These are phyloP conservation scores for Palythoa caribaeorum DNA, from an alignment of 92 coral and sea anemone species.

Conservation along the genomic window DNA sequence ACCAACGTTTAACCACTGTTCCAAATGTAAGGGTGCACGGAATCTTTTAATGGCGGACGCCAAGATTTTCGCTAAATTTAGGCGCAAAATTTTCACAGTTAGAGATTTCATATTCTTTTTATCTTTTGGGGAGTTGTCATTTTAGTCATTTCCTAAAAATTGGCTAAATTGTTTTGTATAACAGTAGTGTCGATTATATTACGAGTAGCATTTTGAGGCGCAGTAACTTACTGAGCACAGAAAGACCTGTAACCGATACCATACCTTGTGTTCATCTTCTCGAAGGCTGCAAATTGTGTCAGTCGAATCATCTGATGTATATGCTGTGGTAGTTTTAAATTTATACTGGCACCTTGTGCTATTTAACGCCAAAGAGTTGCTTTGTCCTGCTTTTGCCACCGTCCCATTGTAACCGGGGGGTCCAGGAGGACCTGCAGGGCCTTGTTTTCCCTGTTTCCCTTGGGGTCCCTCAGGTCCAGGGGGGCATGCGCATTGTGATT, in stretches of 20 bases:
- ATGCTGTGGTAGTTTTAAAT: not conserved
- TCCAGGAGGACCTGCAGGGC: slow-evolving; percentile 55
- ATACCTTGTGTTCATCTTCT: slow-evolving; percentile 18
- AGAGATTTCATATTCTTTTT: no score
- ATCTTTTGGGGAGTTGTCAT: no score
- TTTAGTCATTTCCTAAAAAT: no score
- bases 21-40: no score
- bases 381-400: not conserved
- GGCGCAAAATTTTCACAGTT: no score
- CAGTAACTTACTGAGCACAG: no score
- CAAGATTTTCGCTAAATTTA: no score
- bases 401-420: slow-evolving; percentile 32
- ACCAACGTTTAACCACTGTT: no score
- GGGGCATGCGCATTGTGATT: slow-evolving; percentile 3
- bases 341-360: slow-evolving; percentile 32
- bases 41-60: no score
- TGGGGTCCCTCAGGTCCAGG: slow-evolving; percentile 56
- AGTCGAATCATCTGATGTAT: slow-evolving; percentile 7
- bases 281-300: slow-evolving; percentile 2
- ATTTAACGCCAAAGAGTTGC: slow-evolving; percentile 9
- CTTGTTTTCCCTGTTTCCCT: slow-evolving; percentile 49
- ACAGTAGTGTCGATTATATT: no score
- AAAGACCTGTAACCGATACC: not conserved
- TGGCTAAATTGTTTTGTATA: no score
- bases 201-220: no score